Conservation (phyloP, 2,113 vertebrate genomes). For the Cyprinus carpio region DNA sequence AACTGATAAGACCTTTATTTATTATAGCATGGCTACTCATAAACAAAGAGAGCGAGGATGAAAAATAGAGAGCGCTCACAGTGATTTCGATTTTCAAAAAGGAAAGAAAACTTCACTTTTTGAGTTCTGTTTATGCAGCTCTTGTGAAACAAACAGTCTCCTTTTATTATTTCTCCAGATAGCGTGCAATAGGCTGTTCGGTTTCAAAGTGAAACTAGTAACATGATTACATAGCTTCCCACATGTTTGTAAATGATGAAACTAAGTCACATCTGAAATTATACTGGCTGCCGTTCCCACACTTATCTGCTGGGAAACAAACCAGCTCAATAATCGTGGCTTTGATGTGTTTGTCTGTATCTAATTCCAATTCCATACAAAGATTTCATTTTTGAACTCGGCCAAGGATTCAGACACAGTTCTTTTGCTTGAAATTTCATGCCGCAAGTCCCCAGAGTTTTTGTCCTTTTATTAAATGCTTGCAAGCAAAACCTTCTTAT, state of each 20-base stretch:
- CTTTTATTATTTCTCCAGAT: slow-evolving; percentile 58
- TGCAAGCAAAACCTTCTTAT: slow-evolving; percentile 2
- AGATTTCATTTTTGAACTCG: slow-evolving; percentile 53
- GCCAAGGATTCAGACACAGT: slow-evolving; percentile 49
- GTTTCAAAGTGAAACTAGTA: slow-evolving; percentile 61
- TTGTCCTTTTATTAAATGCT: slow-evolving; percentile 42
- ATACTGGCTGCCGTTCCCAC: slow-evolving; percentile 62
- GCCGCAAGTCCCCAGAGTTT: not conserved
- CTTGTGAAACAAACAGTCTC: slow-evolving; percentile 43
- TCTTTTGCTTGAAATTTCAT: not conserved
- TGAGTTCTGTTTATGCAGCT: slow-evolving; percentile 39
- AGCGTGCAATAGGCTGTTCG: slow-evolving; percentile 54
- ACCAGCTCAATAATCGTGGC: slow-evolving; percentile 62
- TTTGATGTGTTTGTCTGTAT: slow-evolving; percentile 73
- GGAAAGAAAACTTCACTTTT: not conserved
- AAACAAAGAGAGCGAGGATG: not conserved
- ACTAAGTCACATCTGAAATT: slow-evolving; percentile 67
- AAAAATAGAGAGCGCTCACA: not conserved
- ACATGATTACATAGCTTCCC: slow-evolving; percentile 64
- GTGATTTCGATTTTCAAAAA: not conserved
- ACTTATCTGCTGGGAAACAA: slow-evolving; percentile 69
- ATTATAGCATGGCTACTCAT: slow-evolving; percentile 25
- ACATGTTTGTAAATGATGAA: slow-evolving; percentile 66
- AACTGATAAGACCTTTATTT: slow-evolving; percentile 19
- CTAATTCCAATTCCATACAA: slow-evolving; percentile 69